These are phyloP conservation scores for Microtus oregoni DNA, from an alignment of 2,113 vertebrate genomes.

Conservation along the genomic window DNA sequence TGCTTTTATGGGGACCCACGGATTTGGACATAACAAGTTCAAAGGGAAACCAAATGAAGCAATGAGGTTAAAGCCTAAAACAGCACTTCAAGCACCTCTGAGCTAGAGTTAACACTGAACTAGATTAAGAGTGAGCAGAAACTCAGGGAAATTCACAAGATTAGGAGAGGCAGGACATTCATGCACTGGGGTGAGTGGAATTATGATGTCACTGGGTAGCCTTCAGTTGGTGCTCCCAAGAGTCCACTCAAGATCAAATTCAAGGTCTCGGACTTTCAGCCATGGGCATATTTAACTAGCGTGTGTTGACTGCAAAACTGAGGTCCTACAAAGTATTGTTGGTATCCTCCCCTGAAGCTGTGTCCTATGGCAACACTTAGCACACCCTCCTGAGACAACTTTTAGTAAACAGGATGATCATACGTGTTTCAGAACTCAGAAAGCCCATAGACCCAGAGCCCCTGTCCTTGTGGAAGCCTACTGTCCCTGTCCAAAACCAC, in stretches of 20 bases:
- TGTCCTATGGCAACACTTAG: background rate
- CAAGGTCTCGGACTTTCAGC: background rate
- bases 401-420: background rate
- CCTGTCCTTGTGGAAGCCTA: background rate
- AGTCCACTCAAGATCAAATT: background rate
- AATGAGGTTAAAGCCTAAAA: background rate
- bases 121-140: background rate
- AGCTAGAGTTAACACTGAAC: background rate
- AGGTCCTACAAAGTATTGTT: background rate
- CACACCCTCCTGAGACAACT: background rate
- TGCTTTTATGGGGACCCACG: too few relatives aligned
- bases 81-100: background rate
- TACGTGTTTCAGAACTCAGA: background rate
- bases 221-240: background rate
- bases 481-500: background rate
- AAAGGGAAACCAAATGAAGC: background rate
- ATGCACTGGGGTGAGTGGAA: background rate
- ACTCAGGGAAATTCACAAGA: background rate
- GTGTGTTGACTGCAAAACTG: background rate
- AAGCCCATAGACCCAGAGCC: background rate
- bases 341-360: background rate
- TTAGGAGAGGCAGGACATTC: constrained; percentile 12
- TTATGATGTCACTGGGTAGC: background rate
- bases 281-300: background rate
- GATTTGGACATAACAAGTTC: background rate